phyloP scores from a whole-genome alignment of 1,140 invertebrate species.

The Euglossa dilemma region DNA sequence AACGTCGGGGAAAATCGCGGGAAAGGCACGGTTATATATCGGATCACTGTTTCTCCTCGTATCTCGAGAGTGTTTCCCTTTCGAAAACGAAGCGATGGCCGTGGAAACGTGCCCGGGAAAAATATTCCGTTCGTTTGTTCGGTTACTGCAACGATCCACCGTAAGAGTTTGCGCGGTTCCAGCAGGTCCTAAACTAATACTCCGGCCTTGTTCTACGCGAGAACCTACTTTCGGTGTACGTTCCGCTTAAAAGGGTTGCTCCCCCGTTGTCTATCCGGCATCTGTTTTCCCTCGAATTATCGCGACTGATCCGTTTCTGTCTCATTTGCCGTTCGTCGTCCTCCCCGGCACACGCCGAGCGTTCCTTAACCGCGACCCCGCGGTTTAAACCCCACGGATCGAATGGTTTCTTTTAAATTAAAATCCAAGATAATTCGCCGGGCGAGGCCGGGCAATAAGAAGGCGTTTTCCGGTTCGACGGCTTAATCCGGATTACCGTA shows the following conservation, averaged over 20 bases:
- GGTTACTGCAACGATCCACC: background rate
- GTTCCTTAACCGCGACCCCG: too few species aligned
- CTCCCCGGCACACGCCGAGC: background rate
- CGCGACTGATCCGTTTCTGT: background rate
- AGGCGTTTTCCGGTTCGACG: background rate
- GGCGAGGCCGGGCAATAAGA: background rate
- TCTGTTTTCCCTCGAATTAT: background rate
- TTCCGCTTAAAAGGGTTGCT: background rate
- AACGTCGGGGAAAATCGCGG: too few species aligned
- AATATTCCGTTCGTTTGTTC: background rate
- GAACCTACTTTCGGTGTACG: background rate
- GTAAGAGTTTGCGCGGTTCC: background rate
- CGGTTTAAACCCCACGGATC: too few species aligned
- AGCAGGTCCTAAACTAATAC: background rate
- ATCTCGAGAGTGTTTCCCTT: background rate
- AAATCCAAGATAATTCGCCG: background rate
- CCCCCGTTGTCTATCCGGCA: background rate
- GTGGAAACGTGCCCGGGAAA: background rate
- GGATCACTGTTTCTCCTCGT: background rate
- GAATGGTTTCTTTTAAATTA: background rate
- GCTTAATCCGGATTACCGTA: constrained; percentile 38
- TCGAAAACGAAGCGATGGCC: background rate
- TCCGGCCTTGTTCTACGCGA: background rate
- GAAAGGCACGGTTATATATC: too few species aligned
- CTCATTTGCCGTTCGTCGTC: background rate